These are phyloP conservation scores for Caenorhabditis sp. DNA, from an alignment of 2,888 invertebrate genomes.

Conservation along the genomic window DNA sequence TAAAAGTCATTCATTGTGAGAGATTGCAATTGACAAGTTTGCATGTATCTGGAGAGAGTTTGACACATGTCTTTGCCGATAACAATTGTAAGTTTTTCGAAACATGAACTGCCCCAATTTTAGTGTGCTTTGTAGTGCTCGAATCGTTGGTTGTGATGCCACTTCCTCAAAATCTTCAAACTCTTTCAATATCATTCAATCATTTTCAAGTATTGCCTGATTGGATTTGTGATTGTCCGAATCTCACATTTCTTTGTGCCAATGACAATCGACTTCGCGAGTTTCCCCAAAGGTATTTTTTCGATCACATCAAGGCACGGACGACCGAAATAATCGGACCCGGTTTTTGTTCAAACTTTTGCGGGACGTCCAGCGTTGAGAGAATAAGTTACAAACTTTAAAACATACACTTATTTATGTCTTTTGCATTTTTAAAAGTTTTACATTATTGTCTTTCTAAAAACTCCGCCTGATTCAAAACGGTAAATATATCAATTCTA, in stretches of 20 bases:
- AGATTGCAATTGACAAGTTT: constrained; percentile 71
- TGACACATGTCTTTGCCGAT: constrained; percentile 72
- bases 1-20: constrained; percentile 72
- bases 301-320: too few species aligned
- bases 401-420: too few species aligned
- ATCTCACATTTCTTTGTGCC: constrained; percentile 36
- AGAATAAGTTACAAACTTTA: too few species aligned
- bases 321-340: too few species aligned
- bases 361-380: too few species aligned
- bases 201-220: constrained; percentile 54
- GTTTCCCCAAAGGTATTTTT: constrained; percentile 71
- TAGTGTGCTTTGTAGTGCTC: constrained; percentile 53
- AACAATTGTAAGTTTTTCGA: constrained; percentile 66
- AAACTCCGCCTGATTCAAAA: too few species aligned
- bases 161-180: constrained; percentile 50
- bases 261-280: constrained; percentile 71
- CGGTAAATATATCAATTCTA: too few species aligned
- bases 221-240: constrained; percentile 57
- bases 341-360: too few species aligned
- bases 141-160: constrained; percentile 62
- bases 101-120: not conserved
- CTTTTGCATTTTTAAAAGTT: too few species aligned
- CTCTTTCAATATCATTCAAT: constrained; percentile 54
- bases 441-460: too few species aligned
- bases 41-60: constrained; percentile 72